Base-by-base conservation (phyloP, 2,797 vertebrate genomes). In the Malurus splendens region DNA sequence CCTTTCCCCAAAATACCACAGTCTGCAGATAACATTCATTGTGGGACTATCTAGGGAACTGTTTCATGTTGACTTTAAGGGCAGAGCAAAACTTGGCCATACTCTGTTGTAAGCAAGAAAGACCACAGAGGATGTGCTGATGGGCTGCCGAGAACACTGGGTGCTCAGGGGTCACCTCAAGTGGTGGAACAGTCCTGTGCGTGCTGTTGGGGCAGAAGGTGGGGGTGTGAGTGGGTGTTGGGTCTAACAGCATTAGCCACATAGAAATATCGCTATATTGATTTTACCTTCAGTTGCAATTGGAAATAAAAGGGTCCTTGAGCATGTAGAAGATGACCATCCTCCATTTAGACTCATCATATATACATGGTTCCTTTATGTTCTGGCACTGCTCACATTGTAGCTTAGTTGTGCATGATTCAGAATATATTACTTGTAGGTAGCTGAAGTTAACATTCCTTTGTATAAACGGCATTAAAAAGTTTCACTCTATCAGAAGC, bases 21-120 rank as follows among this genome's bases (percentile, higher is more conserved):
- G 89, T 86, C 82, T 86, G 66, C 66, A 91, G 89, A 91, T 93
- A 92, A 80, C 79, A 90, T 89, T 93, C 48, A 72, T 62, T 87
- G 70, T 7, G 19, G 56, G 28, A 16, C 62, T 86, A 0, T 80
- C 81, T 52, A 42, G 79, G 86, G 90, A 87, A 16, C 64, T 39
- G 30, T 70, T 90, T 85, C 33, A 15, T 64, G 57, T 80, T 94
- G 87, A 57, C 33, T 77, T 94, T 61, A 84, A 60, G 56, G 66
- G 62, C 62, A 87, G 48, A 66, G 24, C 60, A 38, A 38, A 83
- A 62, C 6, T 81, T 91, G 62, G 14, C n/a, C 55, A 15, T 45
- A 9, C 45, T 62, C 23, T 47, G 30, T 74, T 75, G 18, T 4
- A 75, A 80, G 39, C 7, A 6, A 73, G 54, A 62, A 65, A 42